Percentiles rank a stretch among this genome's conserved stretches.
phyloP scores from a whole-genome alignment of 2,113 vertebrate species.

The Fulmarus glacialis region DNA sequence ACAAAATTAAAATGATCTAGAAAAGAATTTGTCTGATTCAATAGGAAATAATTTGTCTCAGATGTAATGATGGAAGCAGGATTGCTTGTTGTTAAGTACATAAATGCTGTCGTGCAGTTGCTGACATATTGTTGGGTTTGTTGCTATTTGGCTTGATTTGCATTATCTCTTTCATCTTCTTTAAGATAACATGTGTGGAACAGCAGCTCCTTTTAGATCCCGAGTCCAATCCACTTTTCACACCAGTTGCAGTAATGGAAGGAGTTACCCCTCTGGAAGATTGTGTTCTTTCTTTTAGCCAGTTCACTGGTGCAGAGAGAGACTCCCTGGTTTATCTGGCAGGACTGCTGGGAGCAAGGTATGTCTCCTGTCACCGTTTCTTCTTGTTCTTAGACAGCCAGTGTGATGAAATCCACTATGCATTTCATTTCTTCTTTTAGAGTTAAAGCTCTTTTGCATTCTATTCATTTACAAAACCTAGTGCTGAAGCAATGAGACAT shows the following conservation, averaged over 20 bases:
- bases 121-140: background rate
- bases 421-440: background rate
- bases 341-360: conserved; percentile 90
- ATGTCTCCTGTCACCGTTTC: background rate
- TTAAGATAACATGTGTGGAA: conserved; percentile 89
- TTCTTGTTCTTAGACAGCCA: background rate
- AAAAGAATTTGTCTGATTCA: background rate
- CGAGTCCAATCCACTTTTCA: conserved; percentile 87
- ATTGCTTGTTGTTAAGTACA: background rate
- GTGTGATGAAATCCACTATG: background rate
- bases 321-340: conserved; percentile 90
- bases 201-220: conserved; percentile 83
- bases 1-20: background rate
- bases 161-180: background rate
- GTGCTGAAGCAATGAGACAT: background rate
- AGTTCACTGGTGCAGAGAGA: conserved; percentile 91
- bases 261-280: conserved; percentile 81
- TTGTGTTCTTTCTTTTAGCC: conserved; percentile 94
- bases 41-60: background rate
- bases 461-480: background rate
- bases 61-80: background rate
- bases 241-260: conserved; percentile 85
- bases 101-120: background rate
- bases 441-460: background rate
- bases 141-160: background rate